These are phyloP conservation scores for Ernsta delagoae DNA, from an alignment of 2,888 invertebrate genomes.

Conservation along the genomic window DNA sequence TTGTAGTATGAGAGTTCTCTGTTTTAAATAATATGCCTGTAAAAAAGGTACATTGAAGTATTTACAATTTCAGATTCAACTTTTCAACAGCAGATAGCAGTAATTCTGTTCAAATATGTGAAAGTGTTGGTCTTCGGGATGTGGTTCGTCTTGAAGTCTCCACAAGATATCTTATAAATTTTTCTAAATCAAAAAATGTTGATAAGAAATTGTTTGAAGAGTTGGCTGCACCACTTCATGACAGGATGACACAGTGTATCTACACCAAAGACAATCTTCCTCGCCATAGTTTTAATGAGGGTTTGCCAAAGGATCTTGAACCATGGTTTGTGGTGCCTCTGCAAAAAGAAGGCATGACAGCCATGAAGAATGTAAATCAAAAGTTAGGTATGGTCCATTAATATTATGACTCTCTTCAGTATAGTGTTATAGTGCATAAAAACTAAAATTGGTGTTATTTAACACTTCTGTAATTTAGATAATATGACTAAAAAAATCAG, in stretches of 20 bases:
- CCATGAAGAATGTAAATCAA: conserved; percentile 92
- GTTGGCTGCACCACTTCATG: conserved; percentile 89
- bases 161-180: conserved; percentile 89
- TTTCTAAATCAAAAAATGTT: conserved; percentile 64
- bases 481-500: no score
- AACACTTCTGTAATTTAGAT: no score
- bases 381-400: conserved; percentile 85
- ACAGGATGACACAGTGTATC: conserved; percentile 96
- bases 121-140: conserved; percentile 90
- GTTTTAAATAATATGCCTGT: no score
- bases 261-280: conserved; percentile 89
- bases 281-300: conserved; percentile 87
- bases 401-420: neutral
- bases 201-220: conserved; percentile 66
- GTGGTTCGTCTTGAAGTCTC: conserved; percentile 93
- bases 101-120: conserved; percentile 97
- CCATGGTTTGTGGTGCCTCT: conserved; percentile 94
- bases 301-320: conserved; percentile 86
- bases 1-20: no score
- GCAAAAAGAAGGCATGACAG: conserved; percentile 89
- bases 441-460: no score
- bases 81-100: conserved; percentile 98
- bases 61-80: conserved; percentile 87
- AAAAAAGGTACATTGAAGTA: no score
- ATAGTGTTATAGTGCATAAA: neutral